Percentiles rank a stretch among this genome's conserved stretches.
phyloP scores from a whole-genome alignment of 2,888 invertebrate genomes.

The Acleris cristana region DNA sequence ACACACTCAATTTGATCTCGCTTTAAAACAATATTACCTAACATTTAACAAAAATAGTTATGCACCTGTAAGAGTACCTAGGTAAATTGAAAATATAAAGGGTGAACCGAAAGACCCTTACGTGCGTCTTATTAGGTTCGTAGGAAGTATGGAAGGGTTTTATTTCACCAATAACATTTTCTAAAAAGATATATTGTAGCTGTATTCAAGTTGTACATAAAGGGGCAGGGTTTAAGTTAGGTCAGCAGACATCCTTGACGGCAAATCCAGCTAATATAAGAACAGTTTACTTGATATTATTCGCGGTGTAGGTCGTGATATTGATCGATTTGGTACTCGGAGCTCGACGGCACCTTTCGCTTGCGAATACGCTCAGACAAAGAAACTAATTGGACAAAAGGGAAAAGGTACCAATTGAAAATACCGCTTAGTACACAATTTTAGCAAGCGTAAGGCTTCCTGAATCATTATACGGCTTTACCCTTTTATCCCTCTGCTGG shows the following conservation, averaged over 20 bases:
- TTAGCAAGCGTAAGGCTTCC: slow-evolving; percentile 1
- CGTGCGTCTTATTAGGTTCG: no score
- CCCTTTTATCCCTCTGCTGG: background rate
- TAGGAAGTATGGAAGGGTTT: no score
- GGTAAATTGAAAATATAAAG: background rate
- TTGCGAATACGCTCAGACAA: slow-evolving; percentile 61
- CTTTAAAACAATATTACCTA: slow-evolving; percentile 29
- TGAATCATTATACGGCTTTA: slow-evolving; percentile 7
- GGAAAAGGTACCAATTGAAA: slow-evolving; percentile 10
- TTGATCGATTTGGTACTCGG: slow-evolving; percentile 69
- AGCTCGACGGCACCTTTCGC: slow-evolving; percentile 54
- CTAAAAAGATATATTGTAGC: background rate
- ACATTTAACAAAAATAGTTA: slow-evolving; percentile 11
- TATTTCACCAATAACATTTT: no score
- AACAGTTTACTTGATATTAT: slow-evolving; percentile 40
- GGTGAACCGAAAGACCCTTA: no score
- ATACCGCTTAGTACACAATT: slow-evolving; percentile 9
- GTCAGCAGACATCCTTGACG: no score
- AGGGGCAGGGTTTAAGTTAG: no score
- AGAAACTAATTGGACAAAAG: slow-evolving; percentile 56
- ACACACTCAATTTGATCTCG: slow-evolving; percentile 25
- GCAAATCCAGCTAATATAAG: background rate
- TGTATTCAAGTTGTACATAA: no score
- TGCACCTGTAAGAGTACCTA: background rate
- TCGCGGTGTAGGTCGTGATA: slow-evolving; percentile 54